These are phyloP conservation scores for Pogonus chalceus DNA, from an alignment of 1,140 invertebrate genomes.

Conservation along the genomic window DNA sequence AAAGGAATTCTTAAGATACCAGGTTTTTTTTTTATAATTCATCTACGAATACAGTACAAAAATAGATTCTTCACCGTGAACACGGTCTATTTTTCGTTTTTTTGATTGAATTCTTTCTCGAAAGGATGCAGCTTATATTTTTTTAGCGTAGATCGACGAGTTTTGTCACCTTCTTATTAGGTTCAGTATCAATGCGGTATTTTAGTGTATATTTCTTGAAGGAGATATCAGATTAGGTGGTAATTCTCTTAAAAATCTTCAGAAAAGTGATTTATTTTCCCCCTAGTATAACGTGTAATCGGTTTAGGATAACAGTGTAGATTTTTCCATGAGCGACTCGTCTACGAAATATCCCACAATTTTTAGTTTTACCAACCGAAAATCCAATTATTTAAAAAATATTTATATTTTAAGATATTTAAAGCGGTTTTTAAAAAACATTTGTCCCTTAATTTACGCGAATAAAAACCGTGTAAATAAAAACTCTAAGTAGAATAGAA, in stretches of 20 bases:
- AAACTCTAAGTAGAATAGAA: no score
- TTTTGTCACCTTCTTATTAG: background rate
- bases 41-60: background rate
- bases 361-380: no score
- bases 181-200: background rate
- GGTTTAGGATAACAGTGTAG: background rate
- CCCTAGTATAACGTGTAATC: background rate
- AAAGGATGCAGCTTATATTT: background rate
- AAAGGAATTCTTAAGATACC: background rate
- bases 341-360: no score
- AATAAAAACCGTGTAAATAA: no score
- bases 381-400: no score
- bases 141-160: no score
- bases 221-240: background rate
- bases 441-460: no score
- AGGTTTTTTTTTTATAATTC: background rate
- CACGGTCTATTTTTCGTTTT: background rate
- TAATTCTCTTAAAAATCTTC: conserved; percentile 1
- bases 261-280: conserved; percentile 3
- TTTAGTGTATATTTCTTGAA: background rate
- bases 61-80: background rate
- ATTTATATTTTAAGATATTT: no score
- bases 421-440: no score
- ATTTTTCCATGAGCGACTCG: background rate
- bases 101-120: no score